Evolutionary conservation across 2,888 invertebrate species (phyloP), one percentile per base, ranked within the genome.

Genomic region (Phyto melanocephala): DNA sequence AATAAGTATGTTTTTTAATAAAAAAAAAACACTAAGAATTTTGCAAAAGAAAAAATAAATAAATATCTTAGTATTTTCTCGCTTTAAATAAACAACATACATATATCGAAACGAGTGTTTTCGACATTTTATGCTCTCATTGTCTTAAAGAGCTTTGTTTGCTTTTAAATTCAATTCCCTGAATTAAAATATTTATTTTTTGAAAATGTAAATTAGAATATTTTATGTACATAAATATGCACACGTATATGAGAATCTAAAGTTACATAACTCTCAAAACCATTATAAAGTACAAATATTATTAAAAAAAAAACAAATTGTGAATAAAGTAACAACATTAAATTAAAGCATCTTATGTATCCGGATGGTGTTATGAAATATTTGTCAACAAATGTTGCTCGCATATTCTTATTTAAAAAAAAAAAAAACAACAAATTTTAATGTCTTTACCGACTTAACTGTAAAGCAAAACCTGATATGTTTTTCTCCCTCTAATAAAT

Each of bases 121-220:
- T 52, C 42, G 40, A 50, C 20, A 33, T 67, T 68, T n/a, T 68
- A 20, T 68, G 60, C 60, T 68, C 17, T 22, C 33, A 58, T 58
- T 58, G 67, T 58, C 7, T 40, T 22, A n/a, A 52, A 28, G 20
- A 13, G 13, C 4, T 20, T 37, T 42, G 22, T 65, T 33, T 54
- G 11, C 22, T 71, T 50, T 50, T 4, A 50, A 47, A 60, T 40
- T 28, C 28, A 40, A 17, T 50, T 72, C n/a, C 35, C 6, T 24
- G 62, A 13, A 50, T 40, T 62, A 28, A 62, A 50, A 72, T 50
- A 72, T 72, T 40, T n/a, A n/a, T n/a, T n/a, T n/a, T n/a, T n/a
- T n/a, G n/a, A n/a, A n/a, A n/a, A n/a, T n/a, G n/a, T n/a, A n/a
- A n/a, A n/a, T n/a, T n/a, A n/a, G n/a, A n/a, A n/a, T n/a, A n/a